Conservation (phyloP, 2,888 invertebrate species). For the Tipula lateralis region DNA sequence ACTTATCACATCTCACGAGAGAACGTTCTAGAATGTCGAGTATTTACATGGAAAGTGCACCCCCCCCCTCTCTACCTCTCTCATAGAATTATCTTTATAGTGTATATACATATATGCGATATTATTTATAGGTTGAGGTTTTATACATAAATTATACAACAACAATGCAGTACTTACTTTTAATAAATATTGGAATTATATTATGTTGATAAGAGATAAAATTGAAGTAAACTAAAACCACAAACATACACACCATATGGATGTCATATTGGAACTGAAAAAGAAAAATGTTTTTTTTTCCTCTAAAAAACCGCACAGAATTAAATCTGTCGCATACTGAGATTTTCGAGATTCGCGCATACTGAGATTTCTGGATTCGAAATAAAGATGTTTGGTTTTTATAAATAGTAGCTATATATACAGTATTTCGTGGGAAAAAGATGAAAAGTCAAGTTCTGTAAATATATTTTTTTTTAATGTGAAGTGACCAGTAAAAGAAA, state of each 20-base stretch:
- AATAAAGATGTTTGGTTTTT: background rate
- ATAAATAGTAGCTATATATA: background rate
- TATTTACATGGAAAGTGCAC: no score
- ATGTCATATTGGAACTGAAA: background rate
- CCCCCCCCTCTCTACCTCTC: no score
- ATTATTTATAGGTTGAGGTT: background rate
- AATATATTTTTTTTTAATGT: background rate
- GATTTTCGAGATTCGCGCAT: no score
- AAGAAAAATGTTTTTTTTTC: no score
- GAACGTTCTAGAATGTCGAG: background rate
- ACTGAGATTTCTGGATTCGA: background rate
- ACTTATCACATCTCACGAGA: background rate
- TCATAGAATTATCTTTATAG: no score
- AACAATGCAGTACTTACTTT: background rate
- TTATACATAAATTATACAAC: background rate
- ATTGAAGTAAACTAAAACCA: background rate
- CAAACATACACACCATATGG: background rate
- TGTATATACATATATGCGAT: background rate
- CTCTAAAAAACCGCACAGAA: constrained; percentile 2
- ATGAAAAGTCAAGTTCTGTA: background rate
- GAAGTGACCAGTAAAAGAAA: background rate
- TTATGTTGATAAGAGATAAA: background rate
- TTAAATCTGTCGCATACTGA: background rate
- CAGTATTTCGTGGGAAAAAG: constrained; percentile 24
- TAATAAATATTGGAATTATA: background rate